Evolutionary conservation across 2,113 vertebrate genomes (phyloP), one percentile per base, ranked within the genome.

Genomic region (Nothobranchius kuhntae): DNA sequence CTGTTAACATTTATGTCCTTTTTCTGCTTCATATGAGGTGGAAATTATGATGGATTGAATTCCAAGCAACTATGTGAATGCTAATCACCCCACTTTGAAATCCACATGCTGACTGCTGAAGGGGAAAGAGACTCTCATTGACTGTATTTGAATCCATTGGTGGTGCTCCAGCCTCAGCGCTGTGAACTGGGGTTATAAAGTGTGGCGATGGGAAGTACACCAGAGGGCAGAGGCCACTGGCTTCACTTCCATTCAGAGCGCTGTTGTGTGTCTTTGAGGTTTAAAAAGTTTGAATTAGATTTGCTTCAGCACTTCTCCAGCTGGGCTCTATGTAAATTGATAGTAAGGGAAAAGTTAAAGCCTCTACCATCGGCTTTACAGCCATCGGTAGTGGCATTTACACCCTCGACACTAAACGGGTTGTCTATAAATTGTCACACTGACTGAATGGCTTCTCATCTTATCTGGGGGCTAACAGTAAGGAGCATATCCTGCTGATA

Each of bases 71-170:
- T 80, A 81, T 81, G 78, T 69, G 71, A 83, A 89, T 90, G 84
- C 73, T 88, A 88, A 88, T 87, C 79, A 75, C 54, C 46, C 74
- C 17, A 60, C 74, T 75, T 62, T 76, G 80, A 89, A 82, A 87
- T 83, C 80, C 81, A 53, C 81, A 84, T 80, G 79, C 76, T 82
- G 81, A 76, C 79, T 78, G 84, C 83, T 86, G 84, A 87, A 80
- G 85, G 82, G 83, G 78, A 88, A 81, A 83, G 68, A 78, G 62
- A 57, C 61, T 82, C 80, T 83, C 77, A 86, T 85, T 81, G 83
- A 86, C 82, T 86, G 60, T 55, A 87, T 86, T 86, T 86, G 81
- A 88, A 89, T 90, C 86, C 73, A 86, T 81, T 90, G 83, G 65
- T 53, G 77, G 85, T 86, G 88, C 78, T 88, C 71, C 75, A 70